These are phyloP conservation scores for Cryptocephalus moraei DNA, from an alignment of 2,888 invertebrate genomes.

Conservation along the genomic window DNA sequence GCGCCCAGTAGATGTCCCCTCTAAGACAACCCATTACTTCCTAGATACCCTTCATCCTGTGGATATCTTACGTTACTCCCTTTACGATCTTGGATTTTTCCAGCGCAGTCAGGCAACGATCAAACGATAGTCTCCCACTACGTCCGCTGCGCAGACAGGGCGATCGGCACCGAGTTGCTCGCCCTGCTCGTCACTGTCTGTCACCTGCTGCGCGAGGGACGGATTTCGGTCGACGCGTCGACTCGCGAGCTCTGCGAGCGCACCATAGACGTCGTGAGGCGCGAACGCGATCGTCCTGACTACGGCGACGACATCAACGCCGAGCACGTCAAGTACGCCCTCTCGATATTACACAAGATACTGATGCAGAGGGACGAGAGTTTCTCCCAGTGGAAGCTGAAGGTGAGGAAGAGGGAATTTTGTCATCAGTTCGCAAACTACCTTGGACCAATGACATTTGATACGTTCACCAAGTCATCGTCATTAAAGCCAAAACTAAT, in stretches of 20 bases:
- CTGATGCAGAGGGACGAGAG: constrained; percentile 18
- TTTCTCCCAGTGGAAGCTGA: constrained; percentile 25
- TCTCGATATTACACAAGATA: constrained; percentile 29
- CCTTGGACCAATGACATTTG: too few relatives aligned
- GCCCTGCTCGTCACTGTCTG: constrained; percentile 22
- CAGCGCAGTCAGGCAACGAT: constrained; percentile 14
- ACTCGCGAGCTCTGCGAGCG: constrained; percentile 8
- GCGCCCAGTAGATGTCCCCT: too few relatives aligned
- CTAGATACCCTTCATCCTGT: too few relatives aligned
- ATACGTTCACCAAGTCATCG: too few relatives aligned
- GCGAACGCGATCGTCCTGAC: constrained; percentile 1
- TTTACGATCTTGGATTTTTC: constrained; percentile 2
- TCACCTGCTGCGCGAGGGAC: constrained; percentile 25
- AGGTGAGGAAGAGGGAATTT: constrained; percentile 11
- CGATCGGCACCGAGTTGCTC: constrained; percentile 8
- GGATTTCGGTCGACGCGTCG: constrained; percentile 18
- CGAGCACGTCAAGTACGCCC: constrained; percentile 22
- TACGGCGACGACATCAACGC: constrained; percentile 5
- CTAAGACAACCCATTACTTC: too few relatives aligned
- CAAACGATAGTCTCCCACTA: constrained; percentile 8
- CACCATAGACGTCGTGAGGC: constrained; percentile 22
- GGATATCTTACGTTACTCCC: too few relatives aligned
- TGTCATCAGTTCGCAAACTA: too few relatives aligned
- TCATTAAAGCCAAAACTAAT: too few relatives aligned
- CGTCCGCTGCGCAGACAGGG: too few relatives aligned